These are phyloP conservation scores for Clarias gariepinus DNA, from an alignment of 2,113 vertebrate species.

Conservation along the genomic window DNA sequence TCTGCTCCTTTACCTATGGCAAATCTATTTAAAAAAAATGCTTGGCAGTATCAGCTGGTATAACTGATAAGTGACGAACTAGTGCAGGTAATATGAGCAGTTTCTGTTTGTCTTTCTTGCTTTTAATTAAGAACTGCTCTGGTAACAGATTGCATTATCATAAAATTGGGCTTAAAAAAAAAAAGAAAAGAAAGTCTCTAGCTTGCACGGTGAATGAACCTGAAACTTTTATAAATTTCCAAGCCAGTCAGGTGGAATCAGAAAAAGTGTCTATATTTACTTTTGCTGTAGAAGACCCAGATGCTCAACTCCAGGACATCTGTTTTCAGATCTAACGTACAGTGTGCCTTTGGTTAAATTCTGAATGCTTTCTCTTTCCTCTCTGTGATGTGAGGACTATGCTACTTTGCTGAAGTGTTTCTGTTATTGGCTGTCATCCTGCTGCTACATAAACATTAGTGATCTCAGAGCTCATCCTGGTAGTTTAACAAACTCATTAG, in stretches of 20 bases:
- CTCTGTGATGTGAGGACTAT: neutral
- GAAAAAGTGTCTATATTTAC: neutral
- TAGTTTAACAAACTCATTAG: neutral
- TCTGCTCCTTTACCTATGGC: too few species aligned
- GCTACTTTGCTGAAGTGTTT: neutral
- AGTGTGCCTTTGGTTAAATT: neutral
- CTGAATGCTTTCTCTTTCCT: neutral
- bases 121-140: neutral
- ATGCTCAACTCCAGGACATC: neutral
- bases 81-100: neutral
- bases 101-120: neutral
- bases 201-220: neutral
- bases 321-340: neutral
- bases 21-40: too few species aligned
- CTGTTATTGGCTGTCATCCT: neutral
- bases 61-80: neutral
- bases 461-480: neutral
- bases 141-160: neutral
- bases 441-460: neutral
- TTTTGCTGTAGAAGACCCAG: neutral
- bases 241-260: neutral
- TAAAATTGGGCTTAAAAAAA: neutral
- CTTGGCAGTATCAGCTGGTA: neutral
- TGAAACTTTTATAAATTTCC: neutral
- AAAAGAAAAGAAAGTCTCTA: neutral